Evolutionary conservation across 1,140 invertebrate genomes (phyloP), one percentile per base, ranked within the genome.

Genomic region (Temnothorax curvispinosus): DNA sequence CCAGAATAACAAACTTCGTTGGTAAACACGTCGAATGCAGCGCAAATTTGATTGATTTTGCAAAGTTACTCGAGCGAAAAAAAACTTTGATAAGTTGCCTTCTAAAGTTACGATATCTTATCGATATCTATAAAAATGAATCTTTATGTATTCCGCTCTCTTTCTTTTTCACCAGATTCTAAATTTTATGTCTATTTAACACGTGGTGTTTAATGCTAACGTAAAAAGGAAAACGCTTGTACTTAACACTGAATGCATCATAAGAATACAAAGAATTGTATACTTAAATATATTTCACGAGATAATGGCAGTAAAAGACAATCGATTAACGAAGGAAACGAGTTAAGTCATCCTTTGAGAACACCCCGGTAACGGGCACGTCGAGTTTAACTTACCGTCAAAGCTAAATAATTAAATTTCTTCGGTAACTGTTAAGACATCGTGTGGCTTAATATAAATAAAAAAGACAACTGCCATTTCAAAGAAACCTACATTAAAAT

Each of bases 321-420:
- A 80, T 58, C 50, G 50, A 81, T 72, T 81, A 71, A 54, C 32
- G 18, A 9, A 7, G 18, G 21, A 50, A 80, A 67, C 50, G 50
- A 81, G 50, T 81, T 81, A 71, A 56, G 27, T 56, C 11, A 50
- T 62, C 50, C 58, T 81, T 81, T 71, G 78, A 81, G 35, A 69
- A 32, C 21, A 21, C 38, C 50, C 9, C 13, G 9, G 50, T 81
- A 81, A 81, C 44, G 8, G 41, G 52, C 9, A 56, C 11, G 21
- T 41, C 35, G n/a, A 62, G 65, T 81, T 27, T 81, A 81, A 81
- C 50, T 81, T 27, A 44, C 52, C 50, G 21, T 81, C 47, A 80
- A 80, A 80, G 76, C 27, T 32, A 38, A 81, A 81, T 81, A 56
- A 81, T 81, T 81, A 71, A 81, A 71, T 72, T 81, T 56, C 38